These are phyloP conservation scores for Hystrix brachyura DNA, from an alignment of 2,113 vertebrate species.

Conservation along the genomic window DNA sequence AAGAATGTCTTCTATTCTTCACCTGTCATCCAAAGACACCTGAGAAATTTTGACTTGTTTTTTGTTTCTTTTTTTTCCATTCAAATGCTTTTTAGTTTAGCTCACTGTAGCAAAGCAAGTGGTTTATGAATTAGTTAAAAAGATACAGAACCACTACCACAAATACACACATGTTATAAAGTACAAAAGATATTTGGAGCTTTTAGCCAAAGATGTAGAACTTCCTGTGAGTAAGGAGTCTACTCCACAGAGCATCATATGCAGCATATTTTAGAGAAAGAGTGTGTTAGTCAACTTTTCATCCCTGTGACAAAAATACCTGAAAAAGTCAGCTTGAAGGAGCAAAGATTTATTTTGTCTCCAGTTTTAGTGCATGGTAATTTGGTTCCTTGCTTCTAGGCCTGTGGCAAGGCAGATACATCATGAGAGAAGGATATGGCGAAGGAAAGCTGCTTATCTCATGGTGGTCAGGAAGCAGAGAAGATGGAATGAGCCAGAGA, in stretches of 20 bases:
- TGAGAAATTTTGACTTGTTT: not conserved
- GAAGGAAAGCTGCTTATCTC: not conserved
- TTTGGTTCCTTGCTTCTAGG: not conserved
- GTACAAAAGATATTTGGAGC: not conserved
- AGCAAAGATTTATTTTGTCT: not conserved
- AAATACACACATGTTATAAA: not conserved
- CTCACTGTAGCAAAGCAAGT: not conserved
- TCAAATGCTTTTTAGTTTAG: slow-evolving; percentile 15
- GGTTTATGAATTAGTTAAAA: not conserved
- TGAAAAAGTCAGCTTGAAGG: not conserved
- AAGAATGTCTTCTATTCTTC: not conserved
- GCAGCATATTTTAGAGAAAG: not conserved
- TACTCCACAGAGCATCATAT: not conserved
- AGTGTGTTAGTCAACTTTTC: not conserved
- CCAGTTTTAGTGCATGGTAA: not conserved
- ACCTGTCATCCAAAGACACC: not conserved
- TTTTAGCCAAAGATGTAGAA: not conserved
- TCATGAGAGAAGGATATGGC: not conserved
- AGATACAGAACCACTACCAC: not conserved
- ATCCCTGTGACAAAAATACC: not conserved
- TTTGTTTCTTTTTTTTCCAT: not conserved
- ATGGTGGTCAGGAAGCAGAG: not conserved
- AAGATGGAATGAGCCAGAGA: not conserved
- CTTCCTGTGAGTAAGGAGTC: not conserved
- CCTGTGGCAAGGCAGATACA: not conserved